Conservation (phyloP, 2,113 vertebrate species). For the Mus spicilegus region DNA sequence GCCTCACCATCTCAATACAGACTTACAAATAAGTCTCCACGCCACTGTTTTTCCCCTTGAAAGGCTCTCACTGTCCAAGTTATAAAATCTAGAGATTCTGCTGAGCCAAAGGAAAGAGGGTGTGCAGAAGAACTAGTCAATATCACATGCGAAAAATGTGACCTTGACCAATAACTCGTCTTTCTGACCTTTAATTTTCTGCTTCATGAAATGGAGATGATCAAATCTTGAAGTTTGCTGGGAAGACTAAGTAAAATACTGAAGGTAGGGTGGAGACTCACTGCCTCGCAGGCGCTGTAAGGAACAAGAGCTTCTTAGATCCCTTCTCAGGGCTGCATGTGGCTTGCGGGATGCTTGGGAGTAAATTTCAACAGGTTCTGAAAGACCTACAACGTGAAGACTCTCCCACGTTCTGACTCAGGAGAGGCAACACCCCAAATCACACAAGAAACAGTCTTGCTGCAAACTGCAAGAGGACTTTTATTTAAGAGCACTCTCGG, state of each 20-base stretch:
- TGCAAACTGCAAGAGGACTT: too few relatives aligned
- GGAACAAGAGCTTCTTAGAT: background rate
- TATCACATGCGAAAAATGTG: background rate
- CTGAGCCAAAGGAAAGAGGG: background rate
- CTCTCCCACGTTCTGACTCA: too few relatives aligned
- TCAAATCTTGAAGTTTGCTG: background rate
- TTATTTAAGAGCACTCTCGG: too few relatives aligned
- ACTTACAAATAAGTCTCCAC: background rate
- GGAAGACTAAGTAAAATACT: background rate
- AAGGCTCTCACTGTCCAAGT: background rate
- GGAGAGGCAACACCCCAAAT: too few relatives aligned
- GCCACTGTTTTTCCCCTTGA: background rate
- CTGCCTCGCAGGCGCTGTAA: background rate
- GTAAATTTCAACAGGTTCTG: constrained; percentile 21
- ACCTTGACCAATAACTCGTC: background rate
- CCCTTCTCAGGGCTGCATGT: background rate
- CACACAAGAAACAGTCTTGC: too few relatives aligned
- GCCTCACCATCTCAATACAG: background rate
- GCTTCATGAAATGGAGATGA: constrained; percentile 30
- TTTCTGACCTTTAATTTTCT: constrained; percentile 27
- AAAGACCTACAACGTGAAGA: too few relatives aligned
- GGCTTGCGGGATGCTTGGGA: background rate
- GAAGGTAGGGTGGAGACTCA: background rate
- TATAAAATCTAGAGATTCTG: background rate
- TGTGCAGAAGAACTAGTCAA: background rate